These are phyloP conservation scores for mouse (Mus musculus) DNA, from an alignment of 2,113 vertebrate species.

Conservation along the genomic window DNA sequence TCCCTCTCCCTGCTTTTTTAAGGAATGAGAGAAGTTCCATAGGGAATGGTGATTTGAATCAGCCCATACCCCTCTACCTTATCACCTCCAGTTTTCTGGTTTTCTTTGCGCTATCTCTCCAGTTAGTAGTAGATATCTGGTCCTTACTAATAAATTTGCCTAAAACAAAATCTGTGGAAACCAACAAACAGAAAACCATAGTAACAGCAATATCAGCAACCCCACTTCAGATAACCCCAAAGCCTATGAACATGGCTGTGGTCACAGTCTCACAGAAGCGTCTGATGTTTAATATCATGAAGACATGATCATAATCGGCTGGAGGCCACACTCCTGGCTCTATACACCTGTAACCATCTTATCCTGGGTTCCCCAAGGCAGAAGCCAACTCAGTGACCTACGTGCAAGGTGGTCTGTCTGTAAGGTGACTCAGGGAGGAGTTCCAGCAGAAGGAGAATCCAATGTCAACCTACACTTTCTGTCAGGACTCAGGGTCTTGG, in stretches of 20 bases:
- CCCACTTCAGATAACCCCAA: not conserved
- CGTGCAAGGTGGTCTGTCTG: not conserved
- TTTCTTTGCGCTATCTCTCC: not conserved
- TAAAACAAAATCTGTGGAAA: not conserved
- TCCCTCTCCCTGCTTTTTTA: too few relatives aligned
- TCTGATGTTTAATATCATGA: not conserved
- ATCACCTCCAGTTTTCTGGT: not conserved
- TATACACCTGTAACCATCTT: not conserved
- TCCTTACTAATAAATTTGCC: constrained; percentile 12
- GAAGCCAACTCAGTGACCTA: not conserved
- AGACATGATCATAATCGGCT: not conserved
- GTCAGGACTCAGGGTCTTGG: not conserved
- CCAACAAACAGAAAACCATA: not conserved
- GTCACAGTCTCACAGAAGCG: not conserved
- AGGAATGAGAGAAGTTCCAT: not conserved
- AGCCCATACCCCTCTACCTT: not conserved
- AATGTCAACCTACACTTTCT: not conserved
- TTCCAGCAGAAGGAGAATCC: too few relatives aligned
- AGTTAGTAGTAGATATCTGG: not conserved
- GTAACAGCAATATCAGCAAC: not conserved
- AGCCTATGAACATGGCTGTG: not conserved
- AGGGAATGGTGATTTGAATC: not conserved
- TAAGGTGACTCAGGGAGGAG: not conserved
- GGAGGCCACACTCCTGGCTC: not conserved
- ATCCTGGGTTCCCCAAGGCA: not conserved